Evolutionary conservation across 2,888 invertebrate species (phyloP).

Genomic region (Idaea biselata): DNA sequence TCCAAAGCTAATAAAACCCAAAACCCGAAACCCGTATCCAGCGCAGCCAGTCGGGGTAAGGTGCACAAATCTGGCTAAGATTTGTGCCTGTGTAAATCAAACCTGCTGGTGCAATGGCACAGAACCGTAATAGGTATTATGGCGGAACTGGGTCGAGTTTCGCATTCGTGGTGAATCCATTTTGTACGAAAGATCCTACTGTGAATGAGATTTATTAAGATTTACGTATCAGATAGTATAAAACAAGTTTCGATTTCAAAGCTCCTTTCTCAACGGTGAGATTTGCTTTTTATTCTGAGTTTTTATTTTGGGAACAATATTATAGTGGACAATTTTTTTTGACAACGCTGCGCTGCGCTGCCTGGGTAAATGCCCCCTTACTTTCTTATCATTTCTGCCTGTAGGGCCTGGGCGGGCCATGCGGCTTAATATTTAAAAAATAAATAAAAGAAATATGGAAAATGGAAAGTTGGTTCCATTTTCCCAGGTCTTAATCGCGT

Average conservation of each 20-base stretch:
- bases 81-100: conserved; percentile 32
- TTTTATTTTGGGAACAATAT: neutral
- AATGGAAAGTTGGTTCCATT: too few relatives aligned
- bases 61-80: conserved; percentile 29
- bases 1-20: conserved; percentile 1
- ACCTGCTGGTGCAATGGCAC: conserved; percentile 28
- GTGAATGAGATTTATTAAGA: conserved; percentile 9
- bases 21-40: neutral
- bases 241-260: neutral
- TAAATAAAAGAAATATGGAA: too few relatives aligned
- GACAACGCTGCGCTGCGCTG: too few relatives aligned
- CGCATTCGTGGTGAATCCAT: conserved; percentile 54
- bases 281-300: too few relatives aligned
- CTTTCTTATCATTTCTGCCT: too few relatives aligned
- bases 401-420: too few relatives aligned
- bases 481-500: too few relatives aligned
- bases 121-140: conserved; percentile 36
- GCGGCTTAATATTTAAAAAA: too few relatives aligned
- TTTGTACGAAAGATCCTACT: conserved; percentile 39
- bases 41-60: conserved; percentile 9
- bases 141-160: conserved; percentile 54
- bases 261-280: neutral
- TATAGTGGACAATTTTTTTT: too few relatives aligned
- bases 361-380: too few relatives aligned
- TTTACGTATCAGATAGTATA: neutral